Evolutionary conservation across 2,888 invertebrate species (phyloP), one percentile per base, ranked within the genome.

Genomic region (Parthenolecanium corni): DNA sequence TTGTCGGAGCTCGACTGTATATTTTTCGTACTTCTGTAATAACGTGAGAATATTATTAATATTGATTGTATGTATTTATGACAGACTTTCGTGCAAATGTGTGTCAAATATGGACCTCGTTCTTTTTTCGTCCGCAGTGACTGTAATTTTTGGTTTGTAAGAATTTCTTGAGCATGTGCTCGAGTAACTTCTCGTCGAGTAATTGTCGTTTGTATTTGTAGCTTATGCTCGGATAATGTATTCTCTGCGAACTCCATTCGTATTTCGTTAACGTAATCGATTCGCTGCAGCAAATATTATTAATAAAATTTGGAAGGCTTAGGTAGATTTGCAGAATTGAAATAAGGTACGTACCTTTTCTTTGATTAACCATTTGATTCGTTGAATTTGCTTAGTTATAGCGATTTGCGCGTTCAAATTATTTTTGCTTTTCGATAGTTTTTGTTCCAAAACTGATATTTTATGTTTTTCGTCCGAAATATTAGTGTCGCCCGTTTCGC

Each of bases 321-420:
- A n/a, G n/a, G 31, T 31, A 31, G 31, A 4, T 9, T 6, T 31
- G 9, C 31, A 9, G 9, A 31, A 31, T 31, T 18, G 14, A 42
- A 16, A 42, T n/a, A n/a, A n/a, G n/a, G n/a, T n/a, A 14, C 14
- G n/a, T 42, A 56, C 56, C 46, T 56, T 44, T 20, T 56, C 56
- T 20, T 56, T 56, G 9, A 46, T 24, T 9, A 56, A 23, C 56
- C 42, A 56, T 14, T 40, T 46, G 6, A 56, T 56, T 14, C 18
- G 23, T 56, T 46, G 42, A 56, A 56, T 56, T 31, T 56, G 40
- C 31, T 56, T 46, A 1, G 56, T 56, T 18, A 56, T 56, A 2
- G 56, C 56, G 16, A 56, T 56, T 20, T 56, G 56, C 16, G 44
- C 42, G 24, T 44, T 44, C 12, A 56, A 18, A 46, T 56, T 56